phyloP scores from a whole-genome alignment of 92 coral and sea anemone species.

The Zoanthus sociatus region DNA sequence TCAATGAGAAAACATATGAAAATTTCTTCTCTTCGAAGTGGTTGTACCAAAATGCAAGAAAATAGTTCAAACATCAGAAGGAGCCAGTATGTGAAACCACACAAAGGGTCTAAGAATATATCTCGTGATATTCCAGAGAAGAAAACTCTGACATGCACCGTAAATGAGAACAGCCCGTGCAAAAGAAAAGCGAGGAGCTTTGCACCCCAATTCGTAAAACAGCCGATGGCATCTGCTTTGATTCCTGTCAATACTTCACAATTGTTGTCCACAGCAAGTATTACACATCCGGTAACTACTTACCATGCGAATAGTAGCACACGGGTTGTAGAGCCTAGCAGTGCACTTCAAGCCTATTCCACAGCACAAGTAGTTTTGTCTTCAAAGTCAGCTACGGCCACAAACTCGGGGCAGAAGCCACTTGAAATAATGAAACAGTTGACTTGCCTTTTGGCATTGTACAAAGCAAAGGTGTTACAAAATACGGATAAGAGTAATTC shows the following conservation, averaged over 20 bases:
- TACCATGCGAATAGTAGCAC: not conserved
- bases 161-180: not conserved
- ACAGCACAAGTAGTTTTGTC: not conserved
- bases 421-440: slow-evolving; percentile 16
- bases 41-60: no score
- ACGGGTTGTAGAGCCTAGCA: not conserved
- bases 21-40: not conserved
- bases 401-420: not conserved
- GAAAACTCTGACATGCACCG: not conserved
- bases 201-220: not conserved
- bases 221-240: not conserved
- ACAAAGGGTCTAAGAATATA: not conserved
- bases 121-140: not conserved
- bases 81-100: not conserved
- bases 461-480: slow-evolving; percentile 26
- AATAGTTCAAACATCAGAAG: not conserved
- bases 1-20: not conserved
- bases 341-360: not conserved
- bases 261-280: not conserved
- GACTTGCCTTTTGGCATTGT: slow-evolving; percentile 20
- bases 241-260: not conserved
- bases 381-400: not conserved
- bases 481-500: not conserved
- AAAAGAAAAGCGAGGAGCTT: not conserved
- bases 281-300: not conserved